Evolutionary conservation across 1,140 invertebrate species (phyloP), one percentile per base, ranked within the genome.

Genomic region (Brachionus asplanchnoidis): DNA sequence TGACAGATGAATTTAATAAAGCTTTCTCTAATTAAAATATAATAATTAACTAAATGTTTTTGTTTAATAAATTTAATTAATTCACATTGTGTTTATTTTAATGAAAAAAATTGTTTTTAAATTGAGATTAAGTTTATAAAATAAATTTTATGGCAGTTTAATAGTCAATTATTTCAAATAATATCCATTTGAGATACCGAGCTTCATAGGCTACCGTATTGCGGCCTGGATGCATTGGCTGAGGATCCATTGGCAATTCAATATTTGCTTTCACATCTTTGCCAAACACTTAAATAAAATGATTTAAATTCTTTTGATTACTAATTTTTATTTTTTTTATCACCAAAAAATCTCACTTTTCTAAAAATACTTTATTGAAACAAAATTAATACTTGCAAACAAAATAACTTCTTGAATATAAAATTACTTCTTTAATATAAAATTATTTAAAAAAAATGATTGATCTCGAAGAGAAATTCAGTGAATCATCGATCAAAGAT

Each of bases 171-270:
- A 92, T 87, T 85, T 91, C 88, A 6, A 96, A 90, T 85, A 97
- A 92, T 85, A 97, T 91, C 86, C 93, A 93, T 89, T 97, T 95
- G 4, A 97, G 89, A 78, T 94, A 91, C 86, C 96, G 91, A 0
- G 96, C 93, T 91, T 98, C 96, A 87, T 95, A 97, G 0, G 95
- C 94, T 0, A 97, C 95, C 0, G 95, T 97, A 88, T 96, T 95
- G 87, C 95, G 95, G 3, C 95, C 94, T 87, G 94, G 91, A 86
- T 93, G 92, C 84, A 92, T 87, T 11, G 91, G 92, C 17, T 92
- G 91, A 80, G 95, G 93, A 87, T 94, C 93, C 84, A 96, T 91
- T 5, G 94, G 93, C 75, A 93, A 92, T 86, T 96, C 95, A 36
- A 95, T 93, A 9, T 94, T 90, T 0, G 95, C 95, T 87, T 93